Percentiles rank a stretch among this genome's conserved stretches.
phyloP scores from a whole-genome alignment of 2,888 invertebrate species.

The Spodoptera littoralis region DNA sequence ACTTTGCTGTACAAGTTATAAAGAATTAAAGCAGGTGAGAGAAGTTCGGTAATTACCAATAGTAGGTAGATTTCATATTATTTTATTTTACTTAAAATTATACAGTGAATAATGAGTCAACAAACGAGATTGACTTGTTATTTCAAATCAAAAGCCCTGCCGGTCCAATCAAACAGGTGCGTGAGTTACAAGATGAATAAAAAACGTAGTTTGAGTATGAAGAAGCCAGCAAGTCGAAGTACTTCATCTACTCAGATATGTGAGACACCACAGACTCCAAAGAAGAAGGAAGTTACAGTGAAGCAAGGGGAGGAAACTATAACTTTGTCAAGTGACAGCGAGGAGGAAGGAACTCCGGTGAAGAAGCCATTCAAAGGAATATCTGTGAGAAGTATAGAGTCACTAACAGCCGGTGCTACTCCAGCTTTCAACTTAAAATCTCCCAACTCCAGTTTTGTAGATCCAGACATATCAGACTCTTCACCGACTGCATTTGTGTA shows the following conservation, averaged over 20 bases:
- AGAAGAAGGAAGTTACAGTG: slow-evolving; percentile 16
- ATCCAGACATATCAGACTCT: slow-evolving; percentile 6
- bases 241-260: slow-evolving; percentile 51
- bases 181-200: slow-evolving; percentile 52
- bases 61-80: slow-evolving; percentile 13
- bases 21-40: no score
- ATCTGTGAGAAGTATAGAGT: slow-evolving; percentile 24
- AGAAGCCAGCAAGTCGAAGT: slow-evolving; percentile 52
- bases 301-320: slow-evolving; percentile 53
- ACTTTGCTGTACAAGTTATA: no score
- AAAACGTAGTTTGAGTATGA: slow-evolving; percentile 63
- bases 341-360: slow-evolving; percentile 49
- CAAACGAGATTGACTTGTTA: slow-evolving; percentile 43
- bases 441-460: slow-evolving; percentile 5
- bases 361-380: slow-evolving; percentile 16
- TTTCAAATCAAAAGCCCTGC: slow-evolving; percentile 57
- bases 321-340: slow-evolving; percentile 71
- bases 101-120: slow-evolving; percentile 30
- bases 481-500: slow-evolving; percentile 42
- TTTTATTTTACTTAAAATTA: background rate
- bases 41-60: no score
- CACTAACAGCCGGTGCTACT: slow-evolving; percentile 7
- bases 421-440: background rate
- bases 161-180: slow-evolving; percentile 25
- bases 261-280: slow-evolving; percentile 28